A percentile compares a stretch with the other conserved stretches of the same genome.
phyloP scores from a whole-genome alignment of 2,113 vertebrate species.

The Myanophis thanlyinensis region DNA sequence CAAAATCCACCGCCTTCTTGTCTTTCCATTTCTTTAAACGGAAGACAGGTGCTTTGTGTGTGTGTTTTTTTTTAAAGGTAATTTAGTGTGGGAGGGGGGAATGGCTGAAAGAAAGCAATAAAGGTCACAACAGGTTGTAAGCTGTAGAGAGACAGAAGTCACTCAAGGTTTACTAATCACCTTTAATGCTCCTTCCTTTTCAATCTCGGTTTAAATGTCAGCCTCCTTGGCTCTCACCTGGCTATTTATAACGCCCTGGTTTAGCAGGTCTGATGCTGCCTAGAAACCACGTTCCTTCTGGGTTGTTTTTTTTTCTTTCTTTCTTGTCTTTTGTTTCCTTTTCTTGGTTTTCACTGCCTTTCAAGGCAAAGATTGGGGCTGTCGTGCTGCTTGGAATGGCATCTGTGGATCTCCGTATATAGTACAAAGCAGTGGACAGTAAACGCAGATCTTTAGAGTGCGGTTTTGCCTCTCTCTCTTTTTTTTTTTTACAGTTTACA shows the following conservation, averaged over 20 bases:
- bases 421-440: neutral
- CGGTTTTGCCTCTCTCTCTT: neutral
- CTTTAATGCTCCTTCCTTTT: neutral
- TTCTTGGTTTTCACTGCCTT: neutral
- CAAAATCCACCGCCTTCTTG: neutral
- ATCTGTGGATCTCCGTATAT: neutral
- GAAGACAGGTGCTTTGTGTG: neutral
- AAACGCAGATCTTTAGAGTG: neutral
- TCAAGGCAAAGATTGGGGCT: neutral
- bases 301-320: constrained; percentile 50
- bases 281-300: constrained; percentile 35
- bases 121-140: neutral
- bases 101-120: neutral
- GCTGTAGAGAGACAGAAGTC: constrained; percentile 33
- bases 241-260: neutral
- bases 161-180: constrained; percentile 28
- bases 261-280: constrained; percentile 14
- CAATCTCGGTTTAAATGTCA: neutral
- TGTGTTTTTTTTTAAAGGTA: too few relatives aligned
- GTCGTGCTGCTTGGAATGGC: neutral
- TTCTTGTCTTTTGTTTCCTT: constrained; percentile 38
- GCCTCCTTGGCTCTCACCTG: neutral
- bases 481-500: neutral
- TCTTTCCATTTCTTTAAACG: neutral
- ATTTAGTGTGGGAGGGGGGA: neutral